Evolutionary conservation across 2,797 vertebrate species (phyloP).

Genomic region (Echiichthys vipera): DNA sequence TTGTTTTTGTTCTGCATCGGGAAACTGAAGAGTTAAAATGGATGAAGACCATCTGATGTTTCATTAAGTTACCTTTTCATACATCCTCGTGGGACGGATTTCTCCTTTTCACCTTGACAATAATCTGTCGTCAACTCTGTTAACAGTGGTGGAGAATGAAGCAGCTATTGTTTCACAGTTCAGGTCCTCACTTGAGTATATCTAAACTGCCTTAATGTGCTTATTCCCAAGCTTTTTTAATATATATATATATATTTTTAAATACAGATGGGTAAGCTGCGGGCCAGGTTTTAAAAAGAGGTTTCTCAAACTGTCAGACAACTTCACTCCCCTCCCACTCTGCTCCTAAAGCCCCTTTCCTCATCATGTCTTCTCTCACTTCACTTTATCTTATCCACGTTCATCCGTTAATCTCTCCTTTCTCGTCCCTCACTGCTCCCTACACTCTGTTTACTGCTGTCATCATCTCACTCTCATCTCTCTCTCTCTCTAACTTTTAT

Average conservation of each 20-base stretch:
- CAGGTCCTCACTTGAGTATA: constrained; percentile 27
- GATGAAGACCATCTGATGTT: not conserved
- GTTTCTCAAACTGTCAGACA: constrained; percentile 44
- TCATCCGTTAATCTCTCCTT: constrained; percentile 67
- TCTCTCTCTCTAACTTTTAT: constrained; percentile 22
- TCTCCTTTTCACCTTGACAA: constrained; percentile 51
- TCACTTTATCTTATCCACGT: constrained; percentile 54
- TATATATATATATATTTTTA: not conserved
- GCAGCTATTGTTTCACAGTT: constrained; percentile 44
- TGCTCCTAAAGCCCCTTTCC: constrained; percentile 48
- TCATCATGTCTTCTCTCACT: constrained; percentile 30
- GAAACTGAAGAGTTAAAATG: constrained; percentile 19
- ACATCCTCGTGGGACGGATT: constrained; percentile 19
- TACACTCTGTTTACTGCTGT: constrained; percentile 59
- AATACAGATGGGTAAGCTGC: not conserved
- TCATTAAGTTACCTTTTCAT: constrained; percentile 34
- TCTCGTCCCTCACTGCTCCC: constrained; percentile 47
- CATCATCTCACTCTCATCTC: constrained; percentile 56
- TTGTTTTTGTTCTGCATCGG: not conserved
- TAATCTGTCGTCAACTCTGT: constrained; percentile 22
- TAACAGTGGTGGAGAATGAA: constrained; percentile 29
- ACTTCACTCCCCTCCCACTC: constrained; percentile 39
- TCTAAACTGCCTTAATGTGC: constrained; percentile 18
- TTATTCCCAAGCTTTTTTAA: constrained; percentile 14
- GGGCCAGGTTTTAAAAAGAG: constrained; percentile 8